Conservation (phyloP, 2,113 vertebrate species). For the Aspidoscelis tigris region DNA sequence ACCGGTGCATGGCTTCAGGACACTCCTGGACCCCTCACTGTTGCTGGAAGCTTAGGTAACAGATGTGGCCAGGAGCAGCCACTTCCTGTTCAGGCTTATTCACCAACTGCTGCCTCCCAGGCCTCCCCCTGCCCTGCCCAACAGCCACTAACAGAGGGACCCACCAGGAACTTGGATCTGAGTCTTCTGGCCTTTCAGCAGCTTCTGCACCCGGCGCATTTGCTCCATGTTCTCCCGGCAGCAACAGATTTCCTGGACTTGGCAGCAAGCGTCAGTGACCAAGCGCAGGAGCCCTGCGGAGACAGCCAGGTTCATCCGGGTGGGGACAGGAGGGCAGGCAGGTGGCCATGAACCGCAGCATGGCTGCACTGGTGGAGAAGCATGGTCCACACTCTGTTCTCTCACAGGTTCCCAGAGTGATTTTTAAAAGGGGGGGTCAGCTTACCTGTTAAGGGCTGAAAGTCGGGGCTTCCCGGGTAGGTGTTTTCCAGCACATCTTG, state of each 20-base stretch:
- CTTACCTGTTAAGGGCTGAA: conserved; percentile 87
- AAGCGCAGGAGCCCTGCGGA: conserved; percentile 80
- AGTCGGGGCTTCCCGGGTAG: conserved; percentile 77
- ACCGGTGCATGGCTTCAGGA: too few species aligned
- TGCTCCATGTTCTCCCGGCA: conserved; percentile 87
- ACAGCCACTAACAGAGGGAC: not conserved
- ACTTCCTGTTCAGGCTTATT: too few species aligned
- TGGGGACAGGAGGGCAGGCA: too few species aligned
- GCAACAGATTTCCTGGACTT: conserved; percentile 77
- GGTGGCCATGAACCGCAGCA: not conserved
- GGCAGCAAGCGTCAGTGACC: conserved; percentile 78
- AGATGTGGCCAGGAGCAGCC: too few species aligned
- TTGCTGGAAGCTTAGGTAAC: too few species aligned
- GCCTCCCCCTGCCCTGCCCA: not conserved
- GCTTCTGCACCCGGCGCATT: conserved; percentile 87
- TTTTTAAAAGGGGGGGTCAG: not conserved
- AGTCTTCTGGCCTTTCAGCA: conserved; percentile 87
- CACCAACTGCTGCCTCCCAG: not conserved
- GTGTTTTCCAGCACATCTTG: conserved; percentile 88
- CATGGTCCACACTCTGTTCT: not conserved
- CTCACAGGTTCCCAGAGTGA: too few species aligned
- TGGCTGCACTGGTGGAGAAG: not conserved
- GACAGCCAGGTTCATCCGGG: not conserved
- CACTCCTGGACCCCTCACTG: too few species aligned
- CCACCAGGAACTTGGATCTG: conserved; percentile 86